Evolutionary conservation across 2,797 vertebrate genomes (phyloP).

Genomic region (Gambusia yucatana): DNA sequence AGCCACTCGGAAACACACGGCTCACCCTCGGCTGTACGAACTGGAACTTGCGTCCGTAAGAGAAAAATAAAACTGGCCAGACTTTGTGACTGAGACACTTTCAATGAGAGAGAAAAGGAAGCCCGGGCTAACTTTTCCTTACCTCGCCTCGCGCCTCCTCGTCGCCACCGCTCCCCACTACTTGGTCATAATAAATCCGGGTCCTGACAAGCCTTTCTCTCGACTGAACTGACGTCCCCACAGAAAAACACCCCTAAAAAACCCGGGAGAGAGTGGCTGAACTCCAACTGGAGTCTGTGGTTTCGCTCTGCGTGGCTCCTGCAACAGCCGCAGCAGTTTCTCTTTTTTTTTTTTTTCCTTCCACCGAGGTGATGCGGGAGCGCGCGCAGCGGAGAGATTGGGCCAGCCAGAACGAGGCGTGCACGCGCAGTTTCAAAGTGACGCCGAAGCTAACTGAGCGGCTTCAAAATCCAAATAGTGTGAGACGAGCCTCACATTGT

Average conservation of each 20-base stretch:
- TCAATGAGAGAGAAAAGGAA: constrained; percentile 31
- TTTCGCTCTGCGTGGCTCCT: constrained; percentile 66
- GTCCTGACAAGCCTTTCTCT: constrained; percentile 22
- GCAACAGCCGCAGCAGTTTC: constrained; percentile 69
- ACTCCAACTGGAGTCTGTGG: constrained; percentile 37
- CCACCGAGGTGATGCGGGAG: constrained; percentile 51
- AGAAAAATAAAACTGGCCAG: constrained; percentile 22
- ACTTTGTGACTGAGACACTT: constrained; percentile 66
- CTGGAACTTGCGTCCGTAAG: constrained; percentile 50
- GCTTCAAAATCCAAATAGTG: not conserved
- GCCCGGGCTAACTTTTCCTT: constrained; percentile 60
- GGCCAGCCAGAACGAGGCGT: constrained; percentile 56
- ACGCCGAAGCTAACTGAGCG: not conserved
- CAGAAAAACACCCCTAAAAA: not conserved
- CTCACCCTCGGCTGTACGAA: constrained; percentile 20
- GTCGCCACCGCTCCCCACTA: constrained; percentile 22
- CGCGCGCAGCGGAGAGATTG: constrained; percentile 60
- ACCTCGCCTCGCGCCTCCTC: constrained; percentile 42
- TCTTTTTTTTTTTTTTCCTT: constrained; percentile 2
- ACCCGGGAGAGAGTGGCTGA: constrained; percentile 42
- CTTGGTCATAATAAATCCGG: constrained; percentile 43
- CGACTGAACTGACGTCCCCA: constrained; percentile 7
- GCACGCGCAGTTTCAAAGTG: constrained; percentile 55
- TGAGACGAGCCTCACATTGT: not conserved
- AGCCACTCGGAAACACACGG: constrained; percentile 3